phyloP scores from a whole-genome alignment of 1,140 invertebrate species.

The Drosophila sulfurigaster region DNA sequence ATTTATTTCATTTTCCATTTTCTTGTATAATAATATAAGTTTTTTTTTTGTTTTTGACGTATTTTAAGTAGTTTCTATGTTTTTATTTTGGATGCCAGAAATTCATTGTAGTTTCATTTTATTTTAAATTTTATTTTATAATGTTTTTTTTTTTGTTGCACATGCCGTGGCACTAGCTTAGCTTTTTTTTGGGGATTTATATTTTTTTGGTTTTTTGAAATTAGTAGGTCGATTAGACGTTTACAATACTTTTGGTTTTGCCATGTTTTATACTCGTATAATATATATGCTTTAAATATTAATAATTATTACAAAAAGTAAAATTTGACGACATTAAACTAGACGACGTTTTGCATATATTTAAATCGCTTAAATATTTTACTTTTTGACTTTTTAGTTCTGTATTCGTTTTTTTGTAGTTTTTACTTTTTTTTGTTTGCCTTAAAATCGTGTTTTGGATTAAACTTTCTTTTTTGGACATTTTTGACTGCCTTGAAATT shows the following conservation, averaged over 20 bases:
- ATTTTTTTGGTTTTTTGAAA: constrained; percentile 50
- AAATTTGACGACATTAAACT: constrained; percentile 84
- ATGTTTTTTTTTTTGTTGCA: constrained; percentile 74
- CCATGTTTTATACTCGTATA: constrained; percentile 55
- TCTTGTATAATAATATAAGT: constrained; percentile 84
- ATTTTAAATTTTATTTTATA: constrained; percentile 41
- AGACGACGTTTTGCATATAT: constrained; percentile 79
- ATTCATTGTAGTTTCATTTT: constrained; percentile 67
- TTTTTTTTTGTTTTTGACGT: constrained; percentile 42
- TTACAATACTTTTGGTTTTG: constrained; percentile 72
- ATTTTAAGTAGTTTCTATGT: constrained; percentile 79
- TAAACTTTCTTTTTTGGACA: constrained; percentile 62
- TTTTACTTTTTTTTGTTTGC: constrained; percentile 53
- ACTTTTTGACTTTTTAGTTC: constrained; percentile 50
- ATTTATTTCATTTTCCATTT: constrained; percentile 83
- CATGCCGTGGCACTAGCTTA: constrained; percentile 60
- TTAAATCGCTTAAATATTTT: constrained; percentile 78
- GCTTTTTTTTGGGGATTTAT: constrained; percentile 54
- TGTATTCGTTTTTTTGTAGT: constrained; percentile 52
- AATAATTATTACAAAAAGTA: constrained; percentile 85
- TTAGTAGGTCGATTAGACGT: constrained; percentile 73
- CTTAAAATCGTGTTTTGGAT: constrained; percentile 70
- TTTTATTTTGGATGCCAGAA: constrained; percentile 75
- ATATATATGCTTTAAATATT: constrained; percentile 73
- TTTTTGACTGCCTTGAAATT: constrained; percentile 72